These are phyloP conservation scores for Malurus melanocephalus DNA, from an alignment of 2,113 vertebrate genomes.

Conservation along the genomic window DNA sequence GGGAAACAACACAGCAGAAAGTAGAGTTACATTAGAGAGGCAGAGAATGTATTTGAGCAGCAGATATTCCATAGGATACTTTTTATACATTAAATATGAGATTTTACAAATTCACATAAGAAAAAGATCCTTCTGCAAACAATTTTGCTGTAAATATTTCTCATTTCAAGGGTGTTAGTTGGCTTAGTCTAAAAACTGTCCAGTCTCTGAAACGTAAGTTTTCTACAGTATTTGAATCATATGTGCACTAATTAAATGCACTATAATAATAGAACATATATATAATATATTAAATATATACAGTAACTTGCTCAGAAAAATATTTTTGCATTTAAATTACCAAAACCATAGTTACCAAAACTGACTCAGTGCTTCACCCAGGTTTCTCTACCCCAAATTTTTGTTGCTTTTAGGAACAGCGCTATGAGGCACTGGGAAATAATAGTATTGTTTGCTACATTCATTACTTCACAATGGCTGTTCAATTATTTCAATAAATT, in stretches of 20 bases:
- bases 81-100: not conserved
- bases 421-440: not conserved
- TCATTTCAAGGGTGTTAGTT: not conserved
- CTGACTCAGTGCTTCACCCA: not conserved
- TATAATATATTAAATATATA: not conserved
- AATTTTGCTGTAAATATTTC: not conserved
- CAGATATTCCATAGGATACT: not conserved
- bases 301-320: not conserved
- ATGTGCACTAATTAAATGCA: not conserved
- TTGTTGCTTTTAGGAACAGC: not conserved
- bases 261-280: not conserved
- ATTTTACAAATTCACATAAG: not conserved
- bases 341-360: not conserved
- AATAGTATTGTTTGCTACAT: conserved; percentile 13
- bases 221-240: not conserved
- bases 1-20: not conserved
- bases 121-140: not conserved
- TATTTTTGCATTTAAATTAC: not conserved
- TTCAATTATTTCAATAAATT: conserved; percentile 36
- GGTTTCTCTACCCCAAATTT: not conserved
- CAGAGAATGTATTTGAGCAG: not conserved
- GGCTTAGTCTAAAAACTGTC: not conserved
- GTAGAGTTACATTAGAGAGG: not conserved
- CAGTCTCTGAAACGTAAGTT: not conserved
- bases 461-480: conserved; percentile 1